phyloP scores from a whole-genome alignment of 2,888 invertebrate genomes.

The Papilio gigon region DNA sequence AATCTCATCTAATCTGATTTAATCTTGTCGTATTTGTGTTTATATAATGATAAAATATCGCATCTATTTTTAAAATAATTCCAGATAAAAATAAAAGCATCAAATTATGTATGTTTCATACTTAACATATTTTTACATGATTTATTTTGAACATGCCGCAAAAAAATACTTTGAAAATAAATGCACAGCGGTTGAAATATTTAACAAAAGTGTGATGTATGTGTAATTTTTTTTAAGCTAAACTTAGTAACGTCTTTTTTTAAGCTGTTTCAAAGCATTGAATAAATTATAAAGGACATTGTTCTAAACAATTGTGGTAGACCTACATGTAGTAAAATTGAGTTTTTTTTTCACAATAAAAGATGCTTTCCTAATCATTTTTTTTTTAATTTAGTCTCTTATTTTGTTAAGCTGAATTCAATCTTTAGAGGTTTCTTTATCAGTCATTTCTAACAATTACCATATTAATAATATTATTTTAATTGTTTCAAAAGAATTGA shows the following conservation, averaged over 20 bases:
- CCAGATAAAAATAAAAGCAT: neutral
- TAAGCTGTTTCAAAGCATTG: neutral
- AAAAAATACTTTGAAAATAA: neutral
- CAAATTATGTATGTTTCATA: neutral
- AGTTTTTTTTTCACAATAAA: neutral
- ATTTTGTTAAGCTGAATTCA: neutral
- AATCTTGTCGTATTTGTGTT: conserved; percentile 1
- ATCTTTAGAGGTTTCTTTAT: too few species aligned
- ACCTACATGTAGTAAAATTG: neutral
- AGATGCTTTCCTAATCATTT: neutral
- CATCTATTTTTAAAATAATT: neutral
- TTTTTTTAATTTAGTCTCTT: neutral
- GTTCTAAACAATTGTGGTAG: neutral
- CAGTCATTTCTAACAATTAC: too few species aligned
- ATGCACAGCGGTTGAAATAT: neutral
- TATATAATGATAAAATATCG: neutral
- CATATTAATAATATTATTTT: too few species aligned
- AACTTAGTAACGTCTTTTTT: neutral
- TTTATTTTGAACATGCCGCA: neutral
- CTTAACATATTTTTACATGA: neutral
- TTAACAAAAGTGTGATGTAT: neutral
- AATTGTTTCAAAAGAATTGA: neutral
- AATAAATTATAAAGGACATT: neutral
- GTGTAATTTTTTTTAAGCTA: too few species aligned
- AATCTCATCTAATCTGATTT: conserved; percentile 7